Base-by-base conservation (phyloP, 2,797 vertebrate species). In the Coccyzus lansbergi region DNA sequence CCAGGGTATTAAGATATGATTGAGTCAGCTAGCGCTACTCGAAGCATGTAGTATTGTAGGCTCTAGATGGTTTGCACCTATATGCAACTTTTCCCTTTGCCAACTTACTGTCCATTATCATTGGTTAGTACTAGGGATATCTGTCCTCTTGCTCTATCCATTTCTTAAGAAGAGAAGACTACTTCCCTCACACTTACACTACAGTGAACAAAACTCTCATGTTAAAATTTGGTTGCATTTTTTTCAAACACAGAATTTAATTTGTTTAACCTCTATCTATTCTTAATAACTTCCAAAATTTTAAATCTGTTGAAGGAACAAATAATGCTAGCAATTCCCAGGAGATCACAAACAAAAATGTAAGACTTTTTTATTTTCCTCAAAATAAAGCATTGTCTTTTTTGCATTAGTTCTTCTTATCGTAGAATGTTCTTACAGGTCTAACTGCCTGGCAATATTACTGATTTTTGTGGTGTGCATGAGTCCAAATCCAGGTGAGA, bases 401-500 rank as follows among this genome's bases (percentile, higher is more conserved):
- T 85, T 86, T 51, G 86, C n/a, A 65, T 93, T 94, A 92, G 77
- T 63, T 90, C 53, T 36, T 70, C 7, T 83, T 82, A 77, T 42
- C 38, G 80, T 36, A 49, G 76, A 80, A 92, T 76, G 70, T 59
- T 48, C 40, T 92, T 95, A 36, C 52, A 84, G 56, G 49, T 74
- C 62, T 91, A 81, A 55, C 9, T 94, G 25, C 68, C 59, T 91
- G 55, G 20, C 52, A 69, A 59, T 93, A 14, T 76, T 34, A 86
- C 34, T 87, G 5, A 0, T 6, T 83, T 96, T 76, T 91, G 26
- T 84, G 34, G 38, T 18, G n/a, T 3, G 1, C 25, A 49, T 44
- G 4, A 48, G 22, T 20, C 11, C 52, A 80, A 92, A 77, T 65
- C 64, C 2, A 21, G 4, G 3, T 62, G 31, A 8, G 7, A 51